These are phyloP conservation scores for Falco peregrinus DNA, from an alignment of 2,797 vertebrate genomes.

Conservation along the genomic window DNA sequence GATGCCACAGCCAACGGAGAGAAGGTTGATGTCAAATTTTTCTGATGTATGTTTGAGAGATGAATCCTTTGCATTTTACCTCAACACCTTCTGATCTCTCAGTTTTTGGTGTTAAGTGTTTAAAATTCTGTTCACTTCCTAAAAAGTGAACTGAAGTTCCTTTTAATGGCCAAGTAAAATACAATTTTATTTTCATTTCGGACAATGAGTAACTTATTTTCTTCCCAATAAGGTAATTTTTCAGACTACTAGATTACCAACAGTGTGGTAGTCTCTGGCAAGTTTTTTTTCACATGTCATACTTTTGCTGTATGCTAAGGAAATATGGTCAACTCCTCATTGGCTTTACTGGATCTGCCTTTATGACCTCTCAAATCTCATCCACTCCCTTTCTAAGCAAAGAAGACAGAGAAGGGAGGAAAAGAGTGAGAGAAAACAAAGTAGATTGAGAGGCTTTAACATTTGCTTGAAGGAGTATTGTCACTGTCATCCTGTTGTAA, in stretches of 20 bases:
- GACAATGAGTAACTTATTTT: neutral
- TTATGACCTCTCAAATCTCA: neutral
- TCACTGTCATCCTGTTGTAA: constrained; percentile 30
- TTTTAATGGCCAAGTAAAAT: neutral
- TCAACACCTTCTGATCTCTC: neutral
- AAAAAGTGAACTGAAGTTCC: neutral
- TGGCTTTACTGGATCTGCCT: neutral
- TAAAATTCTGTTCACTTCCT: neutral
- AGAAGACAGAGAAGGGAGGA: neutral
- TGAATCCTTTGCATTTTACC: neutral
- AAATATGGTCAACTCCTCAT: neutral
- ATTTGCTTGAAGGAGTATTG: neutral
- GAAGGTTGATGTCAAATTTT: neutral
- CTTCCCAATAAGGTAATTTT: neutral
- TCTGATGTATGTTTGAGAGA: neutral
- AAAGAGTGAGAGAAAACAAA: neutral
- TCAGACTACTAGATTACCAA: neutral
- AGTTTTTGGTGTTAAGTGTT: neutral
- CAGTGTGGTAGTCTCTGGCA: neutral
- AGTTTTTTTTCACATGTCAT: neutral
- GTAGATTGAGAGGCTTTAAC: neutral
- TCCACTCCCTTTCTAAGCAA: neutral
- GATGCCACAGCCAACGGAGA: neutral
- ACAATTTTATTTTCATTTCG: neutral
- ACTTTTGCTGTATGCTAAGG: neutral